Evolutionary conservation across 2,113 vertebrate genomes (phyloP), one percentile per base, ranked within the genome.

Genomic region (Nibea coibor): DNA sequence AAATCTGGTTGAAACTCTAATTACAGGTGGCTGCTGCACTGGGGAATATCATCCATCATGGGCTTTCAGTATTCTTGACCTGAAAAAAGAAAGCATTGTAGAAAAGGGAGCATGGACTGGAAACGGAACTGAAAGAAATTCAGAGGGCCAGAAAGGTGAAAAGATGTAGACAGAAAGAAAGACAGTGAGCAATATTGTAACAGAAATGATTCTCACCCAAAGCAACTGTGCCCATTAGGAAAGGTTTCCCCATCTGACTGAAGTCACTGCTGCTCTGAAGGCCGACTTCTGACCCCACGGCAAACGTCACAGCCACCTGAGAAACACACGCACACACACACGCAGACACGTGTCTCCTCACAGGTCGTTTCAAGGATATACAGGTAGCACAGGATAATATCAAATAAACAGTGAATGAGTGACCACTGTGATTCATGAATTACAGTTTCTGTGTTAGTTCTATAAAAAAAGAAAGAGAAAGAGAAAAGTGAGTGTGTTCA

Each of bases 281-380:
- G 76, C 91, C 93, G 62, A 96, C 93, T 82, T 95, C 91, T 76
- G 94, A 95, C 83, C 94, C 94, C 80, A 95, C 91, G 26, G 92
- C 90, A 88, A 95, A 96, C 82, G 93, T 95, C 90, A 94, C 93
- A 10, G 82, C 89, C 85, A 94, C 93, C 94, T 95, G 89, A 78
- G 72, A 87, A 63, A 89, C 53, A 87, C 57, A 89, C 26, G 82
- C 48, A 75, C 3, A 45, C 43, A 35, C 35, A 35, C 14, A 80
- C 57, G 5, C 42, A 43, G 10, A 35, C 31, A 35, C 12, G n/a
- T n/a, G n/a, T n/a, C n/a, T n/a, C n/a, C n/a, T n/a, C n/a, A 26
- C 24, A 15, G 50, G 11, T 10, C 4, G 56, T 75, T n/a, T 31
- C 7, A 35, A 35, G 35, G 35, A 8, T 7, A 39, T 39, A 39